These are phyloP conservation scores for Tamandua tetradactyla DNA, from an alignment of 2,797 vertebrate genomes.

Conservation along the genomic window DNA sequence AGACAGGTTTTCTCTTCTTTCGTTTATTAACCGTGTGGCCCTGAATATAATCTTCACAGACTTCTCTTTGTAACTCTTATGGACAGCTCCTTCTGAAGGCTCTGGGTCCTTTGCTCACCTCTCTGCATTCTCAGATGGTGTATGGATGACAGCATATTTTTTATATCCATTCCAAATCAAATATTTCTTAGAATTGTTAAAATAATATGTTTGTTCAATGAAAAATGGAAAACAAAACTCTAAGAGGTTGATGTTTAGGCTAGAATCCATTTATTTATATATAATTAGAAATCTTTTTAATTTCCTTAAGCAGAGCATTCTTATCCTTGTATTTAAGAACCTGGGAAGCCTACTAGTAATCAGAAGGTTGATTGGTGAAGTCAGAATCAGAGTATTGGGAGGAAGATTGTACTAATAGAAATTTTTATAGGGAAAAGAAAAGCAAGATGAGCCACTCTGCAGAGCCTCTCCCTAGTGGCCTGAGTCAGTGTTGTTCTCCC, in stretches of 20 bases:
- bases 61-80: too few relatives aligned
- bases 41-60: too few relatives aligned
- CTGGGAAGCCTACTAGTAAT: neutral
- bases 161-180: too few relatives aligned
- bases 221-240: neutral
- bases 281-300: neutral
- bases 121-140: too few relatives aligned
- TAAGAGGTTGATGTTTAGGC: neutral
- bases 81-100: too few relatives aligned
- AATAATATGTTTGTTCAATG: too few relatives aligned
- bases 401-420: neutral
- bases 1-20: too few relatives aligned
- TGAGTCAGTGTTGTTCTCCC: neutral
- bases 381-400: slow-evolving; percentile 2
- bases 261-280: slow-evolving; percentile 26
- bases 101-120: too few relatives aligned
- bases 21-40: too few relatives aligned
- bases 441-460: neutral
- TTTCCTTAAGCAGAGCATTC: neutral
- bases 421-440: slow-evolving; percentile 9
- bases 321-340: neutral
- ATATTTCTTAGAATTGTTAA: too few relatives aligned
- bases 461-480: neutral
- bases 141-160: too few relatives aligned
- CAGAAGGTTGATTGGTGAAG: neutral